Evolutionary conservation across 2,888 invertebrate species (phyloP).

Genomic region (Mycalesis mineus): DNA sequence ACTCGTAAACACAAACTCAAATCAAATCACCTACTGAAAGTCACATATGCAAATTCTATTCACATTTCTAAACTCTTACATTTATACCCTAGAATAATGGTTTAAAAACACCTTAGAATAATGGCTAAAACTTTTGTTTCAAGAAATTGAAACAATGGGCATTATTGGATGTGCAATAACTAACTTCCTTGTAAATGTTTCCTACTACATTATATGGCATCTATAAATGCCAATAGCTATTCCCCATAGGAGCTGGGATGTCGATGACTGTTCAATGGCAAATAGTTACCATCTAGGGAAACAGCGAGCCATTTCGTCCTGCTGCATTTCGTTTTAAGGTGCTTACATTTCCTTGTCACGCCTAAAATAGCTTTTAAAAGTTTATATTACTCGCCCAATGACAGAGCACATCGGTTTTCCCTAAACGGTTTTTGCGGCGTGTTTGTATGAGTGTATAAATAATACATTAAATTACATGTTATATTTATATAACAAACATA

Average conservation of each 20-base stretch:
- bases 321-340: neutral
- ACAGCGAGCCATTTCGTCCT: neutral
- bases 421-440: neutral
- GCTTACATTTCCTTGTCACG: neutral
- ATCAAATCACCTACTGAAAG: no score
- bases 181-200: no score
- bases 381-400: neutral
- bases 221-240: neutral
- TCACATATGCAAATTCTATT: no score
- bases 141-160: no score
- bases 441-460: neutral
- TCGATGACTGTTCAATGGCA: conserved; percentile 4
- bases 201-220: neutral
- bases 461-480: no score
- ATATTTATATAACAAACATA: no score
- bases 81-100: no score
- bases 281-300: neutral
- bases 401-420: neutral
- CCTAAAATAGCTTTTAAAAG: neutral
- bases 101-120: no score
- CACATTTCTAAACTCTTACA: no score
- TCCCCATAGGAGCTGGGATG: neutral
- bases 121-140: no score
- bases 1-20: no score
- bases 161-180: no score